These are phyloP conservation scores for Falco peregrinus DNA, from an alignment of 2,797 vertebrate species.

Conservation along the genomic window DNA sequence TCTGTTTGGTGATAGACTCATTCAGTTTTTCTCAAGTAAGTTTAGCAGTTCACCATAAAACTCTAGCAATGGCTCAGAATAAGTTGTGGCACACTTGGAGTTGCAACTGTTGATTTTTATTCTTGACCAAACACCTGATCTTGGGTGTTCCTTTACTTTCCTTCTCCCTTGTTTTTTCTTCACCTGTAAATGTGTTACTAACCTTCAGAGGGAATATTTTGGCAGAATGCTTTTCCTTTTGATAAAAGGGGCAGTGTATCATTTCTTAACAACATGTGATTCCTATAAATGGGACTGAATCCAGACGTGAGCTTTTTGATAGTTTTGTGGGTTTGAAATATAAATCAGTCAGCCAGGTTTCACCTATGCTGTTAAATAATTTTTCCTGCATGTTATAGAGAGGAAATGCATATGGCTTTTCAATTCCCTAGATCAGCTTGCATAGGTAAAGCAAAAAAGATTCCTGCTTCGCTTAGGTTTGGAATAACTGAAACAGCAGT, in stretches of 20 bases:
- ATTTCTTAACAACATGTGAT: neutral
- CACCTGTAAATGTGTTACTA: neutral
- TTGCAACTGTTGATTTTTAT: neutral
- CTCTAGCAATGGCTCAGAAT: neutral
- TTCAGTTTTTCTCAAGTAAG: neutral
- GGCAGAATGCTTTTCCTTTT: neutral
- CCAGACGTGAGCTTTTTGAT: neutral
- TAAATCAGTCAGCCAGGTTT: neutral
- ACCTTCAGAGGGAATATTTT: neutral
- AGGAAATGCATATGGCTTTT: neutral
- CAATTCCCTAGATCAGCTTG: neutral
- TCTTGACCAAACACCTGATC: neutral
- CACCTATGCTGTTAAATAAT: neutral
- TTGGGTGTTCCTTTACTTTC: neutral
- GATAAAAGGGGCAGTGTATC: neutral
- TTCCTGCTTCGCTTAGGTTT: neutral
- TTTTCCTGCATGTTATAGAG: neutral
- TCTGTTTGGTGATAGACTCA: neutral
- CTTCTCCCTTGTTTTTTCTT: neutral
- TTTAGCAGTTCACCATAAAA: neutral
- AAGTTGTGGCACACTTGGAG: neutral
- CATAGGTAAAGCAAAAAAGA: neutral
- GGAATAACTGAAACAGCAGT: neutral
- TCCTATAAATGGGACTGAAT: neutral
- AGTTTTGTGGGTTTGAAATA: neutral